These are phyloP conservation scores for Formica aserva DNA, from an alignment of 2,888 invertebrate species.

Conservation along the genomic window DNA sequence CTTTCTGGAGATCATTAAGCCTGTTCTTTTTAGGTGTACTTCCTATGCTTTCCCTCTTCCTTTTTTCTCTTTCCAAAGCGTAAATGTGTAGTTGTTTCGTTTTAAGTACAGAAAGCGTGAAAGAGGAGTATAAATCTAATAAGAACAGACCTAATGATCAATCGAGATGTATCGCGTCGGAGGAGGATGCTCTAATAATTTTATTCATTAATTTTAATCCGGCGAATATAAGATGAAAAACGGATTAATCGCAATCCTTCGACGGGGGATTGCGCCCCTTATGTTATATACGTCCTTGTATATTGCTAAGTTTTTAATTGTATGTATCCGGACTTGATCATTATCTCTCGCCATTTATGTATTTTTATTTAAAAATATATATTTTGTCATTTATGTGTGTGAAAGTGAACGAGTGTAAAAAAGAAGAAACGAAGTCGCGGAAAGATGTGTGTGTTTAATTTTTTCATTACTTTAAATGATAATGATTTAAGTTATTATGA, in stretches of 20 bases:
- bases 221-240: background rate
- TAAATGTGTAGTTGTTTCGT: constrained; percentile 44
- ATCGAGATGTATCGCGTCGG: constrained; percentile 20
- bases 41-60: constrained; percentile 27
- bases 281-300: constrained; percentile 52
- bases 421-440: background rate
- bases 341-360: constrained; percentile 1
- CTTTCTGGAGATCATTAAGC: constrained; percentile 21
- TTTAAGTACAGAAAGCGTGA: constrained; percentile 47
- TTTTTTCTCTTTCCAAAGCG: constrained; percentile 53
- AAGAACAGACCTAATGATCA: constrained; percentile 14
- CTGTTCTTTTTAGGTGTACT: constrained; percentile 20
- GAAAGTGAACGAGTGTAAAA: background rate
- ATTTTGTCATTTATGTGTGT: background rate
- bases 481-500: background rate
- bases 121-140: background rate
- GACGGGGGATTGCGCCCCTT: constrained; percentile 19
- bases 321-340: constrained; percentile 43
- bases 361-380: constrained; percentile 35
- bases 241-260: constrained; percentile 22
- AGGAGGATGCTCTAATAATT: constrained; percentile 22
- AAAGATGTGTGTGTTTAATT: background rate
- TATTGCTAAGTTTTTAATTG: constrained; percentile 51
- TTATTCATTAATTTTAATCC: constrained; percentile 20
- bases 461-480: background rate